phyloP scores from a whole-genome alignment of 2,888 invertebrate species.

The Ichneumon xanthorius region DNA sequence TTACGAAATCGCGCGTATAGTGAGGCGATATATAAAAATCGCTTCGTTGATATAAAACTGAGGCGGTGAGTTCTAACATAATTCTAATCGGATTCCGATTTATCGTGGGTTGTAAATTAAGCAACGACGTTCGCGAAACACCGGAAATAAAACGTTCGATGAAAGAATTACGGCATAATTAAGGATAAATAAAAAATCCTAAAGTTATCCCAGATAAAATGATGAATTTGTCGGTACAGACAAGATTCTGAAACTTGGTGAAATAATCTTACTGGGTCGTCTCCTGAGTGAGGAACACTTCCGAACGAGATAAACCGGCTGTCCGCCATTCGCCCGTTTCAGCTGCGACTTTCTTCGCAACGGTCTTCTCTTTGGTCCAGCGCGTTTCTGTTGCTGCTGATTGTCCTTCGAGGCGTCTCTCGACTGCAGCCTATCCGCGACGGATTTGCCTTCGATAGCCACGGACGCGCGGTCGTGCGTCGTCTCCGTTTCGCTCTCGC shows the following conservation, averaged over 20 bases:
- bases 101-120: slow-evolving; percentile 25
- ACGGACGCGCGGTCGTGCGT: slow-evolving; percentile 20
- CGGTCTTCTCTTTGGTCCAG: slow-evolving; percentile 78
- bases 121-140: background rate
- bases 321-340: slow-evolving; percentile 76
- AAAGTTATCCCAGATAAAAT: background rate
- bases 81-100: slow-evolving; percentile 18
- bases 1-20: slow-evolving; percentile 55
- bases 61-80: slow-evolving; percentile 17
- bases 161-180: slow-evolving; percentile 19
- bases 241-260: slow-evolving; percentile 3
- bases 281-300: slow-evolving; percentile 82
- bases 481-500: slow-evolving; percentile 78
- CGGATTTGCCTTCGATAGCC: slow-evolving; percentile 33
- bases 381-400: slow-evolving; percentile 64
- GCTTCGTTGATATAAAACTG: slow-evolving; percentile 35
- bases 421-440: slow-evolving; percentile 37
- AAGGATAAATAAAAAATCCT: background rate
- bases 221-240: background rate
- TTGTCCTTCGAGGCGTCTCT: slow-evolving; percentile 50
- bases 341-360: slow-evolving; percentile 82
- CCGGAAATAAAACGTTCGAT: background rate
- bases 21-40: slow-evolving; percentile 19
- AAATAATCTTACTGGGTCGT: slow-evolving; percentile 81
- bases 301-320: slow-evolving; percentile 82